Conservation (phyloP, 2,113 vertebrate genomes). For the Athene cunicularia region DNA sequence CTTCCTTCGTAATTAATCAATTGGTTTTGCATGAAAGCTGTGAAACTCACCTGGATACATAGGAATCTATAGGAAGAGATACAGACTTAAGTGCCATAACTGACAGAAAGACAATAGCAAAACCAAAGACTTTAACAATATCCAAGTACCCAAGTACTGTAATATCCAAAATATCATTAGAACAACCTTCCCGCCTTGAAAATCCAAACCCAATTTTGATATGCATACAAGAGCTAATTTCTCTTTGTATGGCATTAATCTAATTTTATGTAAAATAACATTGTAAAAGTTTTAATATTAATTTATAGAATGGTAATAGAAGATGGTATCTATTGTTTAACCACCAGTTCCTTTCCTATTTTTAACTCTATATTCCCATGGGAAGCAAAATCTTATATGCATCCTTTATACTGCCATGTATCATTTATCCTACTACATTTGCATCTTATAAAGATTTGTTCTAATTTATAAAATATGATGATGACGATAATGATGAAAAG, state of each 20-base stretch:
- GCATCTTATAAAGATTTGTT: not conserved
- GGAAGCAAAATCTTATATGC: not conserved
- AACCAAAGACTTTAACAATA: not conserved
- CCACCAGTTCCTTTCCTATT: not conserved
- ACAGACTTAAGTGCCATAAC: not conserved
- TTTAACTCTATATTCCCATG: not conserved
- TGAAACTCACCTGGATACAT: not conserved
- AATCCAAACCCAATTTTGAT: not conserved
- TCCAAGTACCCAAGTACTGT: not conserved
- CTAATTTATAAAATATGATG: not conserved
- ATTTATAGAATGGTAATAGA: not conserved
- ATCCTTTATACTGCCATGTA: not conserved
- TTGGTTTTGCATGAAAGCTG: not conserved
- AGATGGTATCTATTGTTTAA: not conserved
- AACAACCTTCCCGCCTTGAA: accelerated
- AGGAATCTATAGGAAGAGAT: not conserved
- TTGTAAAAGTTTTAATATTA: not conserved
- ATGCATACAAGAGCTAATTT: not conserved
- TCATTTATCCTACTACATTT: not conserved
- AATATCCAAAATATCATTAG: not conserved
- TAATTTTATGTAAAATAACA: not conserved
- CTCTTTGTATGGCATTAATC: not conserved
- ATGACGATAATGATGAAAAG: not conserved
- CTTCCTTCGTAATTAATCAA: not conserved
- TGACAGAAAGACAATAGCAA: not conserved